Evolutionary conservation across 2,888 invertebrate genomes (phyloP), one percentile per base, ranked within the genome.

Genomic region (Melikaiella ostensackeni): DNA sequence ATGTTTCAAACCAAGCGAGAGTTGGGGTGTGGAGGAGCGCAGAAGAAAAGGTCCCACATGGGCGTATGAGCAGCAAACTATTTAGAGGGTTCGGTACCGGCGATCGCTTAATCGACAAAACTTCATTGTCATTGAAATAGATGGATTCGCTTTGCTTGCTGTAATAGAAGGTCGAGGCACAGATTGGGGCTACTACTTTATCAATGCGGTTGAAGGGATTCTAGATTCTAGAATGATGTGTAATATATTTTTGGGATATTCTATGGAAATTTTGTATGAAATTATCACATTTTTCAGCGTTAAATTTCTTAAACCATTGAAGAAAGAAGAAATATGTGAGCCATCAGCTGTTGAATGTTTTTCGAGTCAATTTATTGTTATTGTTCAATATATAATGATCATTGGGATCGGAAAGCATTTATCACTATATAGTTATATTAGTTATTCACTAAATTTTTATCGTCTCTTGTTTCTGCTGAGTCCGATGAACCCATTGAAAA

Each of bases 1-100:
- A 86, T 81, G 83, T 83, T 81, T 80, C 83, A 84, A 79, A 78
- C 77, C 78, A 70, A 74, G 75, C 75, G 63, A 77, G 63, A 77
- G 42, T 42, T 9, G 77, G 75, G 78, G 62, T 75, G 76, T 78
- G 76, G 75, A 76, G 80, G 66, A 77, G 83, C 78, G 24, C 11
- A 24, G 77, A 81, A 80, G 82, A 83, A 83, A 85, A 83, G 80
- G 77, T 77, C 75, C 76, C 75, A 74, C 59, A 80, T 79, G 77
- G 79, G 78, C 77, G 77, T 76, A 75, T 50, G 70, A 70, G n/a
- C 50, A 70, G 46, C 70, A 70, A 46, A 66, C 66, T 66, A 46
- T 46, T 8, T 35, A 42, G 46, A 46, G 19, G 46, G 46, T 30
- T 70, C 9, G 70, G 70, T 70, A 30, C 50, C 70, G 50, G 50